Percentiles rank a stretch among this genome's conserved stretches.
These are phyloP conservation scores for Charadrius vociferus DNA, from an alignment of 2,113 vertebrate species.

Conservation along the genomic window DNA sequence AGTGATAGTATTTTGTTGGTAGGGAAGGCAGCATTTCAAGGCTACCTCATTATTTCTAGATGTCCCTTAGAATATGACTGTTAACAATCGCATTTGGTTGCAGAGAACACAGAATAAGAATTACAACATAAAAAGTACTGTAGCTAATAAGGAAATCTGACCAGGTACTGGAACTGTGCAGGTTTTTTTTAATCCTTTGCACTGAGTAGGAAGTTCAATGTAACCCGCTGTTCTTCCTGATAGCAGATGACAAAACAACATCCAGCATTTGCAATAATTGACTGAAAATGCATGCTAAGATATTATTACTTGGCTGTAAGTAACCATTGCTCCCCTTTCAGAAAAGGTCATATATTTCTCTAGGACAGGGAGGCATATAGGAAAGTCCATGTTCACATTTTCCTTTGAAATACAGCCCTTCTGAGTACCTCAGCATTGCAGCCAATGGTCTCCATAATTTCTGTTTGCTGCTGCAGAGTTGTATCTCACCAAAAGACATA, in stretches of 20 bases:
- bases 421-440: neutral
- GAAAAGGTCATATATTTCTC: neutral
- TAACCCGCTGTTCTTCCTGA: neutral
- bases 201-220: neutral
- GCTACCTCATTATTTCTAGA: conserved; percentile 24
- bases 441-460: neutral
- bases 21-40: conserved; percentile 1
- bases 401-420: neutral
- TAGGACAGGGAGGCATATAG: neutral
- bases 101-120: neutral
- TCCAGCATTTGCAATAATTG: neutral
- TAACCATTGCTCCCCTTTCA: neutral
- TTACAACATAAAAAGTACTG: neutral
- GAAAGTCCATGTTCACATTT: neutral
- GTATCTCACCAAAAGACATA: neutral
- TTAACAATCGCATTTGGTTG: neutral
- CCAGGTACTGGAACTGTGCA: neutral
- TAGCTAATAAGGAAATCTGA: neutral
- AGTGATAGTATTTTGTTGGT: neutral
- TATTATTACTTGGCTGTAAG: neutral
- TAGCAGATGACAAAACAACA: conserved; percentile 7
- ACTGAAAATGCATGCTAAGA: neutral
- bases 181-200: neutral
- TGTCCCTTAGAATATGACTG: neutral
- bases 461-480: neutral